Percentiles rank a stretch among this genome's conserved stretches.
phyloP scores from a whole-genome alignment of 2,888 invertebrate genomes.

The Archips crataeganus region DNA sequence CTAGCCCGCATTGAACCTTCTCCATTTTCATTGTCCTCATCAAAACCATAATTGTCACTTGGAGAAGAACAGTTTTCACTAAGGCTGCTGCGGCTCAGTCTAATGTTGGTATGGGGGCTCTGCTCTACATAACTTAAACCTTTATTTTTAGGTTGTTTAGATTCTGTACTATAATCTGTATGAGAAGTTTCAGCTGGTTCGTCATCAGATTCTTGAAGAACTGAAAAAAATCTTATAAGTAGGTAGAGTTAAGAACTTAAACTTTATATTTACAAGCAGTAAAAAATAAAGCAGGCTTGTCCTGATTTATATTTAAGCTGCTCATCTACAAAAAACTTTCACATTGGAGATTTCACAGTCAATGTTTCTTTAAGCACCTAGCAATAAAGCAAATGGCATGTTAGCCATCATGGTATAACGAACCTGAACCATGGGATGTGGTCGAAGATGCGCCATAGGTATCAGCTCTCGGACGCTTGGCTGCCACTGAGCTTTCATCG shows the following conservation, averaged over 20 bases:
- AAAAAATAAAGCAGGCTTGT: not conserved
- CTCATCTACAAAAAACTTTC: not conserved
- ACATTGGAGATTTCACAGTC: not conserved
- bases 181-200: constrained; percentile 61
- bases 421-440: constrained; percentile 78
- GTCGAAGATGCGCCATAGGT: constrained; percentile 77
- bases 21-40: constrained; percentile 61
- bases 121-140: constrained; percentile 56
- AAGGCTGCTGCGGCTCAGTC: constrained; percentile 72
- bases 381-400: not conserved
- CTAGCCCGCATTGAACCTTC: constrained; percentile 59
- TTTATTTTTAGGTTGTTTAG: constrained; percentile 56
- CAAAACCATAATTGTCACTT: constrained; percentile 68
- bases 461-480: constrained; percentile 68
- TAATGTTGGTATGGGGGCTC: constrained; percentile 60
- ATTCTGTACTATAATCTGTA: constrained; percentile 51
- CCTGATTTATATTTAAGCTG: not conserved
- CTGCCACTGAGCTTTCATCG: constrained; percentile 65
- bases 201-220: constrained; percentile 73
- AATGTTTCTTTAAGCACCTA: not conserved
- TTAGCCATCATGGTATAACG: not conserved
- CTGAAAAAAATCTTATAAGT: constrained; percentile 48
- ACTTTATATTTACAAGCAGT: not conserved
- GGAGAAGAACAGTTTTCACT: constrained; percentile 81
- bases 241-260: not conserved